Evolutionary conservation across 1,140 invertebrate genomes (phyloP).

Genomic region (Heliconius hewitsoni): DNA sequence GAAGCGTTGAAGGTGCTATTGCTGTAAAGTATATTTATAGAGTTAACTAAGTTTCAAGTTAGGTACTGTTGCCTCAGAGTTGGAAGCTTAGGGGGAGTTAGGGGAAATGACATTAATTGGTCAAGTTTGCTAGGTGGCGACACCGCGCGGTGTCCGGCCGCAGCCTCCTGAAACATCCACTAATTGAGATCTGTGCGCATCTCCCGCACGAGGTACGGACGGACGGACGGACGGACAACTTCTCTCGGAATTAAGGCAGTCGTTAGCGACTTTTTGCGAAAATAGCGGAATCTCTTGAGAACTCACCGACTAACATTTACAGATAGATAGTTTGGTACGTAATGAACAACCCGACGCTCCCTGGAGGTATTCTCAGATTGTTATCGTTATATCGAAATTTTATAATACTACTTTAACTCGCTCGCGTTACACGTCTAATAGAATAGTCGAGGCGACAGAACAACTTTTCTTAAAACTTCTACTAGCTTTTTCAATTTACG

Average conservation of each 20-base stretch:
- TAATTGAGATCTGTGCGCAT: constrained; percentile 57
- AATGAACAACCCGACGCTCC: constrained; percentile 26
- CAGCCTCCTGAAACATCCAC: constrained; percentile 49
- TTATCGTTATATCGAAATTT: constrained; percentile 27
- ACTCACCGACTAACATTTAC: constrained; percentile 59
- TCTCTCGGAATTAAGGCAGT: constrained; percentile 60
- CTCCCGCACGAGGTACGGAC: constrained; percentile 25
- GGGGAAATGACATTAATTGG: constrained; percentile 60
- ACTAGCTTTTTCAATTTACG: constrained; percentile 49
- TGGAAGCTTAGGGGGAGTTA: constrained; percentile 32
- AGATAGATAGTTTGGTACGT: constrained; percentile 44
- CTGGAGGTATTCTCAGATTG: not conserved
- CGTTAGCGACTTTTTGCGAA: constrained; percentile 69
- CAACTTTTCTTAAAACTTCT: constrained; percentile 39
- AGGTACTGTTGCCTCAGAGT: constrained; percentile 19
- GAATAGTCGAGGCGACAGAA: constrained; percentile 38
- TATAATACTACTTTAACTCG: constrained; percentile 36
- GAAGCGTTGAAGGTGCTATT: not conserved
- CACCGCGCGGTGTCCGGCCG: constrained; percentile 45
- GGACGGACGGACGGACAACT: constrained; percentile 43
- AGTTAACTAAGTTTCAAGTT: constrained; percentile 14
- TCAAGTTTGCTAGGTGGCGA: constrained; percentile 54
- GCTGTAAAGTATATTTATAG: constrained; percentile 13
- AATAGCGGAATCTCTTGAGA: constrained; percentile 58
- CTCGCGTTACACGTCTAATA: constrained; percentile 35